Evolutionary conservation across 2,888 invertebrate genomes (phyloP).

Genomic region (Eristalis pertinax): DNA sequence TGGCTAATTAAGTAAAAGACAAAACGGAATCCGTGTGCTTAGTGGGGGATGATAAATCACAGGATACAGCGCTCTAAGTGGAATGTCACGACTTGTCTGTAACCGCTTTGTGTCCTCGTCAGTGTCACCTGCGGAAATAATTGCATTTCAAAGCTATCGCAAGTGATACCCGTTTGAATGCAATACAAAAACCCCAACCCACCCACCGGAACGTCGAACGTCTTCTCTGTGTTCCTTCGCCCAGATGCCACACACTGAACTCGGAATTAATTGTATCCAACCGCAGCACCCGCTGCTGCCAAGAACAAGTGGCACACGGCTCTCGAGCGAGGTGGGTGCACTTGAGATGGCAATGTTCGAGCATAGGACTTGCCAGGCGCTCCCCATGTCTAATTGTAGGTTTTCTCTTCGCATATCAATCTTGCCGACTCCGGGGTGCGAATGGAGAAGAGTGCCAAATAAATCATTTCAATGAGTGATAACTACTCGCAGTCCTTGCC

Average conservation of each 20-base stretch:
- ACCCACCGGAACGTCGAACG: not conserved
- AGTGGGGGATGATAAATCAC: slow-evolving; percentile 29
- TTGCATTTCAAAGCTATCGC: not conserved
- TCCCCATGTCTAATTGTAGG: not conserved
- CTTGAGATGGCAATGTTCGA: not conserved
- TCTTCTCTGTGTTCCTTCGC: not conserved
- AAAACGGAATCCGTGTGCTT: slow-evolving; percentile 29
- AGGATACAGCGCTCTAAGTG: slow-evolving; percentile 2
- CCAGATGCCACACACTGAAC: not conserved
- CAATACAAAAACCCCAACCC: not conserved
- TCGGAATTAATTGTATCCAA: not conserved
- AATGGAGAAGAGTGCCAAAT: not conserved
- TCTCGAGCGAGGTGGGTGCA: not conserved
- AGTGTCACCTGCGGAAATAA: not conserved
- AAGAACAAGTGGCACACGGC: no score
- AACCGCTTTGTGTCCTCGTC: not conserved
- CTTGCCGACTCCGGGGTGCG: not conserved
- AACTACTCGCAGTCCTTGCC: not conserved
- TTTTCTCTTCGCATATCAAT: not conserved
- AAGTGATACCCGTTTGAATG: not conserved
- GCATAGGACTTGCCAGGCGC: not conserved
- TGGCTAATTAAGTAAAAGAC: slow-evolving; percentile 62
- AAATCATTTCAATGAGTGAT: not conserved
- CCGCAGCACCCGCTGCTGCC: not conserved
- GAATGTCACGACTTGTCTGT: not conserved